phyloP scores from a whole-genome alignment of 2,888 invertebrate genomes.

The Drosophila cyrtoloma region DNA sequence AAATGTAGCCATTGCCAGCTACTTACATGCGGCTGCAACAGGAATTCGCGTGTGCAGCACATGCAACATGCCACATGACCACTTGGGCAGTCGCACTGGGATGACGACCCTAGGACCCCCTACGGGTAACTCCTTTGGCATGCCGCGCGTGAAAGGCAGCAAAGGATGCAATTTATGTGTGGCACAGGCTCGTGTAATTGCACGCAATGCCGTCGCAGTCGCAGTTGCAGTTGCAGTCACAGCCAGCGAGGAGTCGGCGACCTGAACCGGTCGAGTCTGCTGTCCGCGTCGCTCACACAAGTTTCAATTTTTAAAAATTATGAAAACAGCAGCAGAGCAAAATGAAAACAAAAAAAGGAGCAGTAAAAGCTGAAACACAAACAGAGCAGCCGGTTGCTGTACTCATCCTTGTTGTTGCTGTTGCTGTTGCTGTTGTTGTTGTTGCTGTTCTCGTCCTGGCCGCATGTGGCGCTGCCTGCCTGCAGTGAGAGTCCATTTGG shows the following conservation, averaged over 20 bases:
- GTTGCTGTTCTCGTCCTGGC: constrained; percentile 40
- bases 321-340: constrained; percentile 53
- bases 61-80: constrained; percentile 46
- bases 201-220: constrained; percentile 72
- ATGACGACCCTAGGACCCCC: constrained; percentile 29
- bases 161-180: constrained; percentile 81
- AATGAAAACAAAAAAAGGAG: constrained; percentile 13
- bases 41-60: constrained; percentile 64
- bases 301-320: constrained; percentile 78
- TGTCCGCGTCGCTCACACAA: constrained; percentile 48
- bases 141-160: constrained; percentile 55
- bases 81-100: constrained; percentile 24
- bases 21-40: constrained; percentile 63
- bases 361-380: constrained; percentile 42
- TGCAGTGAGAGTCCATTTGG: constrained; percentile 67
- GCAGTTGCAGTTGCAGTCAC: constrained; percentile 37
- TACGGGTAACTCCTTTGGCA: constrained; percentile 68
- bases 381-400: constrained; percentile 49
- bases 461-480: constrained; percentile 67
- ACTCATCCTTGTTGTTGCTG: constrained; percentile 24
- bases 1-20: constrained; percentile 68
- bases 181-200: constrained; percentile 78
- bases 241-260: constrained; percentile 67
- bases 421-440: constrained; percentile 1
- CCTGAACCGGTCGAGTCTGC: constrained; percentile 48